These are phyloP conservation scores for Bettongia penicillata DNA, from an alignment of 2,113 vertebrate species.

Conservation along the genomic window DNA sequence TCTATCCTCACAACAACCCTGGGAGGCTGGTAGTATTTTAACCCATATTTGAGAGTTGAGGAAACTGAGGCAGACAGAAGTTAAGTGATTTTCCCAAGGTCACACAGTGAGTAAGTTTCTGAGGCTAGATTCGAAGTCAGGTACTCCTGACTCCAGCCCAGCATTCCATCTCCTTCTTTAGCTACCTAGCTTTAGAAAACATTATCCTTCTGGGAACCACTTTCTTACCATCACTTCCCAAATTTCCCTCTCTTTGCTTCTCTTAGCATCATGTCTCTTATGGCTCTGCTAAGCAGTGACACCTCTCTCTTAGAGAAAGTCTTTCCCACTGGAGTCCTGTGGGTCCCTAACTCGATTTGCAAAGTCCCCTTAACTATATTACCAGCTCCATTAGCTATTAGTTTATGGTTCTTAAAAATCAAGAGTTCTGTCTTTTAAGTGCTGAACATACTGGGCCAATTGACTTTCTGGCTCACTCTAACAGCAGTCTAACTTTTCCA, in stretches of 20 bases:
- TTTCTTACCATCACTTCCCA: background rate
- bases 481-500: no score
- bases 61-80: background rate
- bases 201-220: background rate
- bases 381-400: background rate
- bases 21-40: background rate
- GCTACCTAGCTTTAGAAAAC: background rate
- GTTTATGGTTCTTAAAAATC: background rate
- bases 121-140: background rate
- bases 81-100: background rate
- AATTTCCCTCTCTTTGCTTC: background rate
- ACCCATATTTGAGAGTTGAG: background rate
- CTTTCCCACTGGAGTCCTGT: background rate
- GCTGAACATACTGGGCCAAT: no score
- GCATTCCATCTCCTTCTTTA: background rate
- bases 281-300: background rate
- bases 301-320: background rate
- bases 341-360: background rate
- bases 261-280: background rate
- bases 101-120: background rate
- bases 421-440: background rate
- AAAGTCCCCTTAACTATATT: background rate
- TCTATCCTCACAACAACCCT: background rate
- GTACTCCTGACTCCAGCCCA: no score
- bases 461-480: no score